Evolutionary conservation across 2,888 invertebrate genomes (phyloP).

Genomic region (Acleris literana): DNA sequence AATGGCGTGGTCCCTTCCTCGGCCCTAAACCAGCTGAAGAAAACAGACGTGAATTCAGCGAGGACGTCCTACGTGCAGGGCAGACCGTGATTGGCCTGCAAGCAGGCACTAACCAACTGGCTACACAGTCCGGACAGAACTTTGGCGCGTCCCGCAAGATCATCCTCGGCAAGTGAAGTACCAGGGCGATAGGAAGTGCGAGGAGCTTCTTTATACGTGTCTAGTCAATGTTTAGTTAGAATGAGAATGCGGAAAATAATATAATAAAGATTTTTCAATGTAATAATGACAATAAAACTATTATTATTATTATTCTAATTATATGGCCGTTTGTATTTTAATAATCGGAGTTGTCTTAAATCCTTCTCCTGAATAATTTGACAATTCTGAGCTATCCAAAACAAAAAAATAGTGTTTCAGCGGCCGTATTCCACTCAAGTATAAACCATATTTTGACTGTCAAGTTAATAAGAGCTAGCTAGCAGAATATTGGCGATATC

Average conservation of each 20-base stretch:
- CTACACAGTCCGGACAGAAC: slow-evolving; percentile 93
- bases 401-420: too few relatives aligned
- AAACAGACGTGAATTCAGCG: slow-evolving; percentile 91
- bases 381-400: too few relatives aligned
- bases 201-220: slow-evolving; percentile 10
- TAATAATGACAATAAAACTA: too few relatives aligned
- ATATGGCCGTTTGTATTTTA: too few relatives aligned
- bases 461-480: too few relatives aligned
- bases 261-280: not conserved
- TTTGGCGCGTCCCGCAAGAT: slow-evolving; percentile 94
- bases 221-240: slow-evolving; percentile 21
- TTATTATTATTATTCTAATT: too few relatives aligned
- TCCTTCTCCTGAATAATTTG: too few relatives aligned
- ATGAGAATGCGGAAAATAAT: slow-evolving; percentile 1
- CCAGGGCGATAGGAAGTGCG: slow-evolving; percentile 39
- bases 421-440: too few relatives aligned
- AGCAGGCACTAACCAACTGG: slow-evolving; percentile 93
- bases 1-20: slow-evolving; percentile 91
- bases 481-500: too few relatives aligned
- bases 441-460: too few relatives aligned
- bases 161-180: slow-evolving; percentile 87
- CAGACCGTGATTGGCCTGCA: slow-evolving; percentile 93
- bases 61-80: slow-evolving; percentile 92
- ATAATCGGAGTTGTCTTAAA: too few relatives aligned
- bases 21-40: slow-evolving; percentile 95